Evolutionary conservation across 2,797 vertebrate species (phyloP).

Genomic region (Urosaurus nigricauda): DNA sequence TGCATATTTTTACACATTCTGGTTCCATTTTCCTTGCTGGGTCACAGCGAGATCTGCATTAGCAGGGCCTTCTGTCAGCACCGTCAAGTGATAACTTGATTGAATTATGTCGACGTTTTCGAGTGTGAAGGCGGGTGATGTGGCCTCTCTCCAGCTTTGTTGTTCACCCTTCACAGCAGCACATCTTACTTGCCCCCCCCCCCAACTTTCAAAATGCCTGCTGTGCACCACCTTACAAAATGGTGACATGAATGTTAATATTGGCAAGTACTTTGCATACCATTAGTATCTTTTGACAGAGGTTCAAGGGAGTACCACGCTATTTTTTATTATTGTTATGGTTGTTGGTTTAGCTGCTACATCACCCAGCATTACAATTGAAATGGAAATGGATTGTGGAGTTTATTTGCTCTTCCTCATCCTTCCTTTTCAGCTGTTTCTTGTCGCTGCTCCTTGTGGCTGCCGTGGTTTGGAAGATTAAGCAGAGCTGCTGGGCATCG

Average conservation of each 20-base stretch:
- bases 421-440: constrained; percentile 89
- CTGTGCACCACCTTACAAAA: not conserved
- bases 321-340: not conserved
- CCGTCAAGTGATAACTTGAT: not conserved
- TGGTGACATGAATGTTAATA: not conserved
- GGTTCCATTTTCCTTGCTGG: not conserved
- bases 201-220: not conserved
- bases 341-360: too few relatives aligned
- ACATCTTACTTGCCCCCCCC: not conserved
- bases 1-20: not conserved
- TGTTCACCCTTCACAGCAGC: not conserved
- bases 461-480: constrained; percentile 99
- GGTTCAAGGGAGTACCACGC: not conserved
- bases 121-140: not conserved
- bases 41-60: not conserved
- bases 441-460: constrained; percentile 97
- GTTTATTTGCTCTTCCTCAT: not conserved
- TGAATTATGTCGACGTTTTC: not conserved
- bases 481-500: constrained; percentile 98
- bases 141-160: too few relatives aligned
- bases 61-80: not conserved
- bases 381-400: not conserved
- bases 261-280: not conserved
- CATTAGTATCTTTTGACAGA: not conserved
- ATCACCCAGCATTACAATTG: not conserved